Conservation (phyloP, 2,797 vertebrate genomes). For the Hapalemur alaotrensis region DNA sequence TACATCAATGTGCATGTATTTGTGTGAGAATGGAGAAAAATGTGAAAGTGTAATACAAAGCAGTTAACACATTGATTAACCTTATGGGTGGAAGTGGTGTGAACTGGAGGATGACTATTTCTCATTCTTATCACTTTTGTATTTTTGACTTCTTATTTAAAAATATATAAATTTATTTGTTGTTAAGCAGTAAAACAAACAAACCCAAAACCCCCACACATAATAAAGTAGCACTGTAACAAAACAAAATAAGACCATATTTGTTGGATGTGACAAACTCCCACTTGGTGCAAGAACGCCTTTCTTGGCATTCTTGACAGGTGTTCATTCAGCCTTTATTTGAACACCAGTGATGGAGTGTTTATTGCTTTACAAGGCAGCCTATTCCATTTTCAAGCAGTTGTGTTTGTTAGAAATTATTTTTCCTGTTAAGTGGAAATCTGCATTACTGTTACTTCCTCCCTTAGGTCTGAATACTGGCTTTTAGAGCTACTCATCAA, state of each 20-base stretch:
- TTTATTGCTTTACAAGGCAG: not conserved
- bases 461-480: not conserved
- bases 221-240: not conserved
- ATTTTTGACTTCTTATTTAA: not conserved
- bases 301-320: constrained; percentile 7
- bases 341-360: not conserved
- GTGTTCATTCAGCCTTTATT: constrained; percentile 23
- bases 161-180: not conserved
- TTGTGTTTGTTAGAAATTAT: constrained; percentile 9
- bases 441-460: not conserved
- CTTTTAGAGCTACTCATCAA: constrained; percentile 16
- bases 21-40: not conserved
- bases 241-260: constrained; percentile 20
- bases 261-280: not conserved
- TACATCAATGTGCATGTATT: not conserved
- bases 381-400: not conserved
- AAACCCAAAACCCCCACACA: not conserved
- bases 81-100: not conserved
- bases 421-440: constrained; percentile 25
- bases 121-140: not conserved
- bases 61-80: not conserved
- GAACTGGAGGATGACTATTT: not conserved
- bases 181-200: constrained; percentile 15
- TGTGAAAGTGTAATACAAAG: not conserved
- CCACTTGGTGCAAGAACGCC: not conserved